These are phyloP conservation scores for Chirona hameri DNA, from an alignment of 2,888 invertebrate genomes.

Conservation along the genomic window DNA sequence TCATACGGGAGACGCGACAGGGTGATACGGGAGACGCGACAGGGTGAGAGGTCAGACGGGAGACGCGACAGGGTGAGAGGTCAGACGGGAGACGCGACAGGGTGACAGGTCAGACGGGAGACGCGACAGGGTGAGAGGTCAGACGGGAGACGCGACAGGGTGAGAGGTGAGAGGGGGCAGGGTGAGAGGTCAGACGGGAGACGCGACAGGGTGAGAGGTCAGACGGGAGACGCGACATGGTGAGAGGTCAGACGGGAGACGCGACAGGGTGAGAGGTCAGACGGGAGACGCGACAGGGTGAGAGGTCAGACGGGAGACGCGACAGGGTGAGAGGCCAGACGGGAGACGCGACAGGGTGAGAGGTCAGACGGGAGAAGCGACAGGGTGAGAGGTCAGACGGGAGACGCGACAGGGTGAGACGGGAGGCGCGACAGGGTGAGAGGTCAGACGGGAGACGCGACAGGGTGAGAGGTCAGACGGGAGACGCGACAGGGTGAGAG, in stretches of 20 bases:
- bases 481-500: background rate
- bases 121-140: too few species aligned
- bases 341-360: background rate
- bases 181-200: background rate
- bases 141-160: background rate
- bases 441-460: background rate
- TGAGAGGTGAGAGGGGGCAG: background rate
- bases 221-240: too few species aligned
- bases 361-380: background rate
- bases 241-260: background rate
- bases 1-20: background rate
- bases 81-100: background rate
- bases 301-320: background rate
- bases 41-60: background rate
- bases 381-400: background rate
- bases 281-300: too few species aligned
- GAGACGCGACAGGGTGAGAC: background rate
- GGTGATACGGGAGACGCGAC: background rate
- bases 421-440: background rate
- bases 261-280: background rate
- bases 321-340: background rate
- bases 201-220: background rate
- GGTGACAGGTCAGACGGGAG: background rate
- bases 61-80: background rate
- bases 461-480: background rate